Evolutionary conservation across 2,113 vertebrate genomes (phyloP).

Genomic region (Hydrochoerus hydrochaeris): DNA sequence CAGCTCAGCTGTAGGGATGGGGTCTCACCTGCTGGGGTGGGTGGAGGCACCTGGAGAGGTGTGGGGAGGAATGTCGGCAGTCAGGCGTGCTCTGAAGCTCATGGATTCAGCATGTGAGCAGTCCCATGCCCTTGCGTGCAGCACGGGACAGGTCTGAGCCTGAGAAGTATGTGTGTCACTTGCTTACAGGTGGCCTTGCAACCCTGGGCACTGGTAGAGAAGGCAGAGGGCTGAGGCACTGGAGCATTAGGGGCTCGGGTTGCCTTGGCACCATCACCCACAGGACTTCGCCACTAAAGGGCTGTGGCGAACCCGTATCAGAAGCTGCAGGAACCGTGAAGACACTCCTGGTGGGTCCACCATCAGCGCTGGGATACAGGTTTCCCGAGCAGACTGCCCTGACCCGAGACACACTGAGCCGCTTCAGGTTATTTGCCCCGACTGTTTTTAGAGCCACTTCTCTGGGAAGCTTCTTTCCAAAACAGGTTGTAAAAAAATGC

Average conservation of each 20-base stretch:
- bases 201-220: not conserved
- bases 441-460: not conserved
- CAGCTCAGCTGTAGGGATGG: not conserved
- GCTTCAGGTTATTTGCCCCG: not conserved
- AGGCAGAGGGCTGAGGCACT: no score
- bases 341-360: not conserved
- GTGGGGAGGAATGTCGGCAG: not conserved
- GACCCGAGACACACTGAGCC: not conserved
- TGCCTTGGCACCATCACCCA: not conserved
- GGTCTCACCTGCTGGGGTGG: no score
- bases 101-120: fast-evolving
- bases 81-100: fast-evolving
- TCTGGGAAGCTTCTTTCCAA: not conserved
- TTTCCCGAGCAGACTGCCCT: not conserved
- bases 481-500: not conserved
- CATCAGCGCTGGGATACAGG: not conserved
- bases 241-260: not conserved
- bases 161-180: not conserved
- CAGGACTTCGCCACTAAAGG: not conserved
- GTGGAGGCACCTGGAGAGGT: not conserved
- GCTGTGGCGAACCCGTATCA: not conserved
- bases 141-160: not conserved
- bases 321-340: not conserved
- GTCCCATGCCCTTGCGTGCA: fast-evolving
- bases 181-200: not conserved